These are phyloP conservation scores for Apostichopus japonicus DNA, from an alignment of 35 echinoderm and acorn worm genomes.

Conservation along the genomic window DNA sequence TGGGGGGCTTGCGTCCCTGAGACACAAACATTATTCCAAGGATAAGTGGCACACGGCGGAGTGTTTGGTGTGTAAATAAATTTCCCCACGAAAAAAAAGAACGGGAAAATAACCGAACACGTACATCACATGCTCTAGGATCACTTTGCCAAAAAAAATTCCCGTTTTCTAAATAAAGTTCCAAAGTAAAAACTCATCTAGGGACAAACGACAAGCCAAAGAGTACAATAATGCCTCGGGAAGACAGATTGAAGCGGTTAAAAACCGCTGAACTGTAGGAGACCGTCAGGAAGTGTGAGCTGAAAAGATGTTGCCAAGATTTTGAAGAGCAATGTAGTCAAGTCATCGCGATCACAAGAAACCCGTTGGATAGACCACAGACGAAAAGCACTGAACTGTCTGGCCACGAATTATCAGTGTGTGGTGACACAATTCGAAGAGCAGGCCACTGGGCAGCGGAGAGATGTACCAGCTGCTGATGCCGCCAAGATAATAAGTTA, in stretches of 20 bases:
- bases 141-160: no score
- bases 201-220: no score
- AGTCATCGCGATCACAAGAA: conserved; percentile 62
- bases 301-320: conserved; percentile 61
- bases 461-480: conserved; percentile 63
- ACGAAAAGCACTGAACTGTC: conserved; percentile 46
- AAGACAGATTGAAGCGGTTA: conserved; percentile 14
- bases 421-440: conserved; percentile 61
- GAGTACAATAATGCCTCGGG: not conserved
- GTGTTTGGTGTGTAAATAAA: no score
- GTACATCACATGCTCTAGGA: no score
- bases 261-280: not conserved
- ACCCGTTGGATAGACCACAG: conserved; percentile 82
- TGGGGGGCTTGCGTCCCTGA: no score
- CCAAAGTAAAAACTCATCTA: no score
- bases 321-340: conserved; percentile 64
- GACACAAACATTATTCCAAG: no score
- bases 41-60: no score
- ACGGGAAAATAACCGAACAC: no score
- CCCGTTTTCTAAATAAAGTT: no score
- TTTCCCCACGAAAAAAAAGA: no score
- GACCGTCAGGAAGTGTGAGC: conserved; percentile 31
- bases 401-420: conserved; percentile 38
- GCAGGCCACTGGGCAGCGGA: conserved; percentile 21
- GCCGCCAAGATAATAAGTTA: conserved; percentile 66